Conservation (phyloP, 2,797 vertebrate species). For the Pseudopleuronectes americanus region DNA sequence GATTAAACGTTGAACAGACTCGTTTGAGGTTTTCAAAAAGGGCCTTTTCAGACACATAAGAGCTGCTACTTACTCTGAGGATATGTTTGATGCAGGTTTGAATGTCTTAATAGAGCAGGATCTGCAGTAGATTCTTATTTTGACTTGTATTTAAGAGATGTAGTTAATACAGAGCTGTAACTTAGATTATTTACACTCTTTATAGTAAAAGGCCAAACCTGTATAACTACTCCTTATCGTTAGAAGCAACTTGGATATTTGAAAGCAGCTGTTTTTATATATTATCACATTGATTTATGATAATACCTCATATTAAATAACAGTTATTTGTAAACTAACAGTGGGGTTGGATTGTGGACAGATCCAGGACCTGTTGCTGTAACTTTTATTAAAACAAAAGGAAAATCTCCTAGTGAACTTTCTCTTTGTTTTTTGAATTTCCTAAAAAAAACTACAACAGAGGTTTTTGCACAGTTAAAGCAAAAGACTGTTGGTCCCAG, state of each 20-base stretch:
- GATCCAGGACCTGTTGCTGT: background rate
- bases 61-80: slow-evolving; percentile 22
- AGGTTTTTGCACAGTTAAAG: slow-evolving; percentile 1
- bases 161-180: no score
- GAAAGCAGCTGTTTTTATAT: background rate
- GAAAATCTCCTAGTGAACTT: background rate
- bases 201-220: no score
- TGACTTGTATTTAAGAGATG: no score
- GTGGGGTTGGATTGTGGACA: background rate
- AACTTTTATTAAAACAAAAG: background rate
- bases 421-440: no score
- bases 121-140: slow-evolving; percentile 10
- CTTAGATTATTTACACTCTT: no score
- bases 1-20: slow-evolving; percentile 45
- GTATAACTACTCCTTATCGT: no score
- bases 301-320: no score
- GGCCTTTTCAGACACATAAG: slow-evolving; percentile 30
- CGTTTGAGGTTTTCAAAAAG: slow-evolving; percentile 20
- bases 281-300: no score
- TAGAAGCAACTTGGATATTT: background rate
- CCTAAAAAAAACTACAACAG: no score
- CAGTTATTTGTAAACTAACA: no score
- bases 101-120: slow-evolving; percentile 37
- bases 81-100: slow-evolving; percentile 48
- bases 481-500: background rate